Evolutionary conservation across 2,797 vertebrate species (phyloP).

Genomic region (Alcedo atthis): DNA sequence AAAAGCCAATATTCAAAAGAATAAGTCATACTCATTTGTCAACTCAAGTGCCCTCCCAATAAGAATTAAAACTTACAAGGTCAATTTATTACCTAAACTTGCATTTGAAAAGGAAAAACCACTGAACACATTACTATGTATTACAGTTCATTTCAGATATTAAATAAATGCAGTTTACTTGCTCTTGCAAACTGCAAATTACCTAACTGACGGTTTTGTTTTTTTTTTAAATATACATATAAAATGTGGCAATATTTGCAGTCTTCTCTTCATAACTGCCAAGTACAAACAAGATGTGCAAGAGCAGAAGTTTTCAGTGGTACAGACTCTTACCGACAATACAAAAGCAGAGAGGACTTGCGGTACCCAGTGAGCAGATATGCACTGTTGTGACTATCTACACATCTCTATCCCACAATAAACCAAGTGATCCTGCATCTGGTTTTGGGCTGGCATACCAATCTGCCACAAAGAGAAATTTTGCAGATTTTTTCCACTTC

Average conservation of each 20-base stretch:
- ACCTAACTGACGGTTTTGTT: not conserved
- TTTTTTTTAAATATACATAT: not conserved
- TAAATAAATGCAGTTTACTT: not conserved
- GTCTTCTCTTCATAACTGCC: not conserved
- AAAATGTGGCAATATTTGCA: not conserved
- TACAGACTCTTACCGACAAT: not conserved
- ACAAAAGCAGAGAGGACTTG: not conserved
- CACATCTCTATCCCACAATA: not conserved
- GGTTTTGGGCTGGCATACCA: not conserved
- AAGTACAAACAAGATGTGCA: not conserved
- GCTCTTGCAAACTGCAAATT: not conserved
- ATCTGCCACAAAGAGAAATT: not conserved
- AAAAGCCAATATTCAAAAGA: not conserved
- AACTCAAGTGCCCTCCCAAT: not conserved
- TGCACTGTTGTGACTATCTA: not conserved
- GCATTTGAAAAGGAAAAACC: not conserved
- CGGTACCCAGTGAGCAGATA: not conserved
- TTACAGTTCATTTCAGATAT: not conserved
- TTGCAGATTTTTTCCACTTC: not conserved
- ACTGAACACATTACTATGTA: not conserved
- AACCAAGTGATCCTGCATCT: not conserved
- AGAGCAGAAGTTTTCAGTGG: not conserved
- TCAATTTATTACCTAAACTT: not conserved
- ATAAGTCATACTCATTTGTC: not conserved
- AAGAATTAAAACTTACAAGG: not conserved